Conservation (phyloP, 2,113 vertebrate genomes). For the human (Homo sapiens) region GRCh38 chr3:168813501-168814000, state of each 20-base stretch:
- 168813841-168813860: not conserved
- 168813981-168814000: no score
- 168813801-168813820: not conserved
- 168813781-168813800: not conserved
- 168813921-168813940: not conserved
- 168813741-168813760: not conserved
- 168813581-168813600: not conserved
- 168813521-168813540: not conserved
- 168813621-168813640: not conserved
- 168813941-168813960: not conserved
- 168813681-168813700: not conserved
- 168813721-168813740: not conserved
- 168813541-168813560: not conserved
- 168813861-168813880: not conserved
- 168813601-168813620: not conserved
- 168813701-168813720: not conserved
- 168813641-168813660: not conserved
- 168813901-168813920: not conserved
- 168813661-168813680: not conserved
- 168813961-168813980: not conserved
- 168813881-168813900: not conserved
- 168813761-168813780: not conserved
- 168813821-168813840: not conserved
- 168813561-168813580: not conserved
- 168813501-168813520: not conserved